These are phyloP conservation scores for Paramuricea clavata DNA, from an alignment of 92 coral and sea anemone species.

Conservation along the genomic window DNA sequence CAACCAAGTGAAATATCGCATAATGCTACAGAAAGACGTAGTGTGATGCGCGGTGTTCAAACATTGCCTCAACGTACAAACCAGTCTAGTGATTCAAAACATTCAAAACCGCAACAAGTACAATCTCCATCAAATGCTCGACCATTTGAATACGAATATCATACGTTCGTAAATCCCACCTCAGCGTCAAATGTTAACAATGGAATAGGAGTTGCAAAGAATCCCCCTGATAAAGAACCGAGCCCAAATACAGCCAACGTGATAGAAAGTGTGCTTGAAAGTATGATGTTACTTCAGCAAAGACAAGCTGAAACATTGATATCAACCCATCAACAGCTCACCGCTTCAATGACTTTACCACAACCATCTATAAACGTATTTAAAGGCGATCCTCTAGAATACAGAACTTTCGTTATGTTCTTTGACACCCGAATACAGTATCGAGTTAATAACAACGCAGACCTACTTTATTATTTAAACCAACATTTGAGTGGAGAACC, in stretches of 20 bases:
- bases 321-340: conserved; percentile 57
- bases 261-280: conserved; percentile 4
- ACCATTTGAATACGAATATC: neutral
- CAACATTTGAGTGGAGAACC: conserved; percentile 72
- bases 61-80: neutral
- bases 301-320: conserved; percentile 62
- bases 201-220: neutral
- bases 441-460: conserved; percentile 34
- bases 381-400: conserved; percentile 68
- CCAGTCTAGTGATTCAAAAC: neutral
- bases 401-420: conserved; percentile 67
- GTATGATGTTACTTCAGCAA: conserved; percentile 43
- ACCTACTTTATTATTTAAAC: too few relatives aligned
- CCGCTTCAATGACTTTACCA: conserved; percentile 71
- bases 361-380: conserved; percentile 65
- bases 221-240: neutral
- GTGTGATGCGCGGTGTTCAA: neutral
- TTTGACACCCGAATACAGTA: conserved; percentile 67
- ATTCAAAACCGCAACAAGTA: too few relatives aligned
- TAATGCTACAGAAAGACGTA: neutral
- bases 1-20: neutral
- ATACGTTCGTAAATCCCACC: neutral
- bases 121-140: neutral
- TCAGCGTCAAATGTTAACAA: neutral
- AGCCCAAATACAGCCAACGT: neutral